Evolutionary conservation across 2,888 invertebrate species (phyloP).

Genomic region (Phytoseiulus persimilis): DNA sequence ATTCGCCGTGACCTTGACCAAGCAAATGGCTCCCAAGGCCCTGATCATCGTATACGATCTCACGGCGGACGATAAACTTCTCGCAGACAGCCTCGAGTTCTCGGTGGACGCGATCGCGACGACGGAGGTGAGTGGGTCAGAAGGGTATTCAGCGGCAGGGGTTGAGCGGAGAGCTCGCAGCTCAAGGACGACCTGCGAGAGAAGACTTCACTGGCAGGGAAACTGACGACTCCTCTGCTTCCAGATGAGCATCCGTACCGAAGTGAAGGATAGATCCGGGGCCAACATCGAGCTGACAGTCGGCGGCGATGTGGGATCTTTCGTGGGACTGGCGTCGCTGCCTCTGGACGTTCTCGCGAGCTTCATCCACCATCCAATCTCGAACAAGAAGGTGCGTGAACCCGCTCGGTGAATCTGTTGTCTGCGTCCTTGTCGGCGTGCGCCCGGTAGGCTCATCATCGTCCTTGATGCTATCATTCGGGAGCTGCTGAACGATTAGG

Average conservation of each 20-base stretch:
- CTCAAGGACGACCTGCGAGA: neutral
- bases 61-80: conserved; percentile 30
- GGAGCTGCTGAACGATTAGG: neutral
- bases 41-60: conserved; percentile 28
- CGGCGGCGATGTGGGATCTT: neutral
- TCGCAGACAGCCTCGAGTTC: conserved; percentile 34
- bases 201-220: too few relatives aligned
- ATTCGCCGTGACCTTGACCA: conserved; percentile 29
- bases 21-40: conserved; percentile 36
- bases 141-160: too few relatives aligned
- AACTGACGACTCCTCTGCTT: neutral
- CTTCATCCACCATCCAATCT: conserved; percentile 26
- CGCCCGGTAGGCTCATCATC: neutral
- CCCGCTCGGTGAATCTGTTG: neutral
- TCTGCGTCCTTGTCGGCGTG: neutral
- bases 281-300: conserved; percentile 10
- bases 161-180: too few relatives aligned
- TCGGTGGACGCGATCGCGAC: conserved; percentile 7
- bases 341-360: conserved; percentile 33
- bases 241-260: conserved; percentile 28
- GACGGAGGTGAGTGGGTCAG: conserved; percentile 6
- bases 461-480: neutral
- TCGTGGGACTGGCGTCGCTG: conserved; percentile 17
- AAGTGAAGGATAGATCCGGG: conserved; percentile 22
- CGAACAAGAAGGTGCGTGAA: neutral